Base-by-base conservation (phyloP, 2,113 vertebrate species). In the Phrynosoma blainvillii region DNA sequence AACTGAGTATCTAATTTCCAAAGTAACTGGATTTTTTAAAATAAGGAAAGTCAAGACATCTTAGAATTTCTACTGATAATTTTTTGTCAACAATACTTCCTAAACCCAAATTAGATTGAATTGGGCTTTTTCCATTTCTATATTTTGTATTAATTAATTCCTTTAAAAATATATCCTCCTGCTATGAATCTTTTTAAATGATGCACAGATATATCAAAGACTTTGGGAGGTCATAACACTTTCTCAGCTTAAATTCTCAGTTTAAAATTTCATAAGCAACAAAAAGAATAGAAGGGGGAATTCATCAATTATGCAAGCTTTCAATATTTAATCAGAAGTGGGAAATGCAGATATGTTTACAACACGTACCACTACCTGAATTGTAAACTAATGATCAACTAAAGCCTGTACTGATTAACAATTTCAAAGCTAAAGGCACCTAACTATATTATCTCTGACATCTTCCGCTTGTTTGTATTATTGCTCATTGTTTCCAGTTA, bases 301-400 rank as follows among this genome's bases (percentile, higher is more conserved):
- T 68, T 42, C 13, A 68, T 68, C 62, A 82, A 27, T 68, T 66
- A 47, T 68, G 2, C 36, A 82, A 20, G 12, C 68, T 47, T 82
- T 82, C 36, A 82, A 42, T 82, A 68, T 82, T 82, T 70, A 68
- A 68, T 70, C 62, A 68, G 68, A 68, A 40, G 40, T 82, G 25
- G 65, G 25, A 68, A 82, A 27, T 40, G 2, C 27, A 82, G 11
- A 36, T 62, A n/a, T 20, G 18, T 11, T 21, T 82, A 32, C 23
- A 66, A 66, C 36, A 62, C 18, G 36, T 47, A 65, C 20, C n/a
- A 12, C 79, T 40, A 21, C 47, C 62, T 66, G 10, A 21, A 32
- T 3, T 68, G 65, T 68, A 42, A 42, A 82, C 59, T 68, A 42
- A 82, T 68, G 20, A 82, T 25, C 5, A 25, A 68, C 36, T 66